These are phyloP conservation scores for Hydractinia symbiolongicarpus DNA, from an alignment of 30 jellyfish, hydroid and myxozoan species.

Conservation along the genomic window DNA sequence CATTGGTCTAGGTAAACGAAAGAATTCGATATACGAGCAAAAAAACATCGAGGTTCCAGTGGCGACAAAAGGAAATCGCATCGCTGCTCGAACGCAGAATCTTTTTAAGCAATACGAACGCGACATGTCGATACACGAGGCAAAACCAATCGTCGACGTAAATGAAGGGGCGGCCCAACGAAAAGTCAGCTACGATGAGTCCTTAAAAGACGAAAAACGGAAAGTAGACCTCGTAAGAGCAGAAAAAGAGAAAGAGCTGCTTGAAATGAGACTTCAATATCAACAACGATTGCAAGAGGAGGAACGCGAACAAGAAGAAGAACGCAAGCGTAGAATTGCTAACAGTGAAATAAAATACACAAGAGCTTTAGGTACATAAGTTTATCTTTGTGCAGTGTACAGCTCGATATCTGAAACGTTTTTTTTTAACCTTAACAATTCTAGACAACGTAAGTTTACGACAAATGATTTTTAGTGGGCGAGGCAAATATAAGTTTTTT, in stretches of 20 bases:
- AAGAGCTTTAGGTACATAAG: background rate
- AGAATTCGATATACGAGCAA: conserved; percentile 16
- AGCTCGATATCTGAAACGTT: too few relatives aligned
- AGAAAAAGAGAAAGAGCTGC: conserved; percentile 25
- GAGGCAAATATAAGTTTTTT: too few relatives aligned
- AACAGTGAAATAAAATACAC: conserved; percentile 11
- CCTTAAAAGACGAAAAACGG: conserved; percentile 1
- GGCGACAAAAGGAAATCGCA: conserved; percentile 24
- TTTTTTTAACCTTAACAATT: too few relatives aligned
- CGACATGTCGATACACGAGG: conserved; percentile 13
- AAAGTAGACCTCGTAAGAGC: conserved; percentile 15
- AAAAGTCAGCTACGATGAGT: background rate
- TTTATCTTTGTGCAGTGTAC: background rate
- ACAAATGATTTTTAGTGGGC: too few relatives aligned
- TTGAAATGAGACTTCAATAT: conserved; percentile 7
- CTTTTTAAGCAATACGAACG: conserved; percentile 29
- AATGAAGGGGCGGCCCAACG: background rate
- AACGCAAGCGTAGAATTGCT: background rate
- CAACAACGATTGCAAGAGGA: conserved; percentile 19
- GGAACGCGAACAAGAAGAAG: conserved; percentile 15
- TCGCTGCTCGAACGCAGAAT: conserved; percentile 29
- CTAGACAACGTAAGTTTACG: too few relatives aligned
- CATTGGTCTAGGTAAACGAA: background rate
- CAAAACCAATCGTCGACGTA: conserved; percentile 6
- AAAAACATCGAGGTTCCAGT: conserved; percentile 29